Conservation (phyloP, 2,113 vertebrate genomes). For the Mormyrus lacerda region DNA sequence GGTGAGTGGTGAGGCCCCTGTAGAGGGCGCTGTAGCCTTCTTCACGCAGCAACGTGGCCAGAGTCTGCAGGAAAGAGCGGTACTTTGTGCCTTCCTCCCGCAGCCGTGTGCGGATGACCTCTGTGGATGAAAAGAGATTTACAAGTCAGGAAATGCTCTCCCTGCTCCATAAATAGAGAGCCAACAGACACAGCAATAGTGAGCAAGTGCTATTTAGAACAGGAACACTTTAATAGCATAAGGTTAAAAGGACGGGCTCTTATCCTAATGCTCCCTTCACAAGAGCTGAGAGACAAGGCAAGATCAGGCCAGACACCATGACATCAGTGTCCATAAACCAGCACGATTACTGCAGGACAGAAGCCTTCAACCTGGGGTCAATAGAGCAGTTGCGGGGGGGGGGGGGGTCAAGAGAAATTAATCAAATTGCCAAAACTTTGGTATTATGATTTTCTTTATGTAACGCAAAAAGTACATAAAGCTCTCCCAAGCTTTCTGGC, state of each 20-base stretch:
- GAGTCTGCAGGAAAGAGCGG: constrained; percentile 88
- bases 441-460: neutral
- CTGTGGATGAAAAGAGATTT: constrained; percentile 51
- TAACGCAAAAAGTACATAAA: neutral
- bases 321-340: neutral
- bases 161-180: too few relatives aligned
- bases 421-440: neutral
- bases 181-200: neutral
- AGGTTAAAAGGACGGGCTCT: neutral
- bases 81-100: constrained; percentile 98
- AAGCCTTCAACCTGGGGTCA: neutral
- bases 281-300: neutral
- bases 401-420: neutral
- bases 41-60: constrained; percentile 79
- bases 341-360: neutral
- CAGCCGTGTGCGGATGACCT: constrained; percentile 95
- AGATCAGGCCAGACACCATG: neutral
- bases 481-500: neutral
- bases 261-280: neutral
- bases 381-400: neutral
- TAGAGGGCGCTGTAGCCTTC: constrained; percentile 92
- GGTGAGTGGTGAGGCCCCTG: constrained; percentile 88
- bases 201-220: neutral
- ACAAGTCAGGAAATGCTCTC: neutral
- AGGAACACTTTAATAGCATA: neutral